phyloP scores from a whole-genome alignment of 1,140 invertebrate species.

The Penaeus japonicus region DNA sequence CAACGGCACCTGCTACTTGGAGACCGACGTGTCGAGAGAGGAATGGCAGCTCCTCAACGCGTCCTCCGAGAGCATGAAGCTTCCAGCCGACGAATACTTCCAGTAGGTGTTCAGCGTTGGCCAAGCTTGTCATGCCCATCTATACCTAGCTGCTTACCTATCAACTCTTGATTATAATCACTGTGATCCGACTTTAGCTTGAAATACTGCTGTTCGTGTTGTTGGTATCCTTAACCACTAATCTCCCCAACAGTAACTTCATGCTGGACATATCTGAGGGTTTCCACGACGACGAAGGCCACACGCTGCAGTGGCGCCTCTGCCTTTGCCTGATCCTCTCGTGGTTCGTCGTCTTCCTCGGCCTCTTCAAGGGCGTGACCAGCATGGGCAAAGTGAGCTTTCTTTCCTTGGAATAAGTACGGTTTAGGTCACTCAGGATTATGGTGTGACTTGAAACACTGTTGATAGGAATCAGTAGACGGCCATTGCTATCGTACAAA shows the following conservation, averaged over 20 bases:
- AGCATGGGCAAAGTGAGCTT: slow-evolving; percentile 77
- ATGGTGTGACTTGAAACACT: too few relatives aligned
- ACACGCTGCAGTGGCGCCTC: slow-evolving; percentile 70
- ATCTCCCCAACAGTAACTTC: slow-evolving; percentile 65
- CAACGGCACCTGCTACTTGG: slow-evolving; percentile 62
- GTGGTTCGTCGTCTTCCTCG: slow-evolving; percentile 71
- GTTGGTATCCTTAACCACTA: background rate
- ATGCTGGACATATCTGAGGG: slow-evolving; percentile 66
- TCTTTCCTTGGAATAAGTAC: too few relatives aligned
- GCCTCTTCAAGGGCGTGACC: slow-evolving; percentile 72
- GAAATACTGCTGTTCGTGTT: too few relatives aligned
- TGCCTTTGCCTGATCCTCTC: slow-evolving; percentile 69
- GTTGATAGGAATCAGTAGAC: too few relatives aligned
- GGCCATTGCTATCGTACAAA: too few relatives aligned
- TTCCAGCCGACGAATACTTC: slow-evolving; percentile 86
- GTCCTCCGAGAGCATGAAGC: slow-evolving; percentile 70
- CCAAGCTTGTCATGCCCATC: background rate
- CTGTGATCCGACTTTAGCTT: too few relatives aligned
- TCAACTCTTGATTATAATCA: background rate
- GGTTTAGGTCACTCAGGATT: too few relatives aligned
- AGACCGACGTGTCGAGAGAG: slow-evolving; percentile 69
- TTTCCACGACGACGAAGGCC: slow-evolving; percentile 63
- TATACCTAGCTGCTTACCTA: background rate
- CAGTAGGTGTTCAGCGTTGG: slow-evolving; percentile 70
- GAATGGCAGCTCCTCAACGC: slow-evolving; percentile 65